A percentile compares a stretch with the other conserved stretches of the same genome.
Evolutionary conservation across 2,113 vertebrate species (phyloP).

Genomic region (Protobothrops flavoviridis): DNA sequence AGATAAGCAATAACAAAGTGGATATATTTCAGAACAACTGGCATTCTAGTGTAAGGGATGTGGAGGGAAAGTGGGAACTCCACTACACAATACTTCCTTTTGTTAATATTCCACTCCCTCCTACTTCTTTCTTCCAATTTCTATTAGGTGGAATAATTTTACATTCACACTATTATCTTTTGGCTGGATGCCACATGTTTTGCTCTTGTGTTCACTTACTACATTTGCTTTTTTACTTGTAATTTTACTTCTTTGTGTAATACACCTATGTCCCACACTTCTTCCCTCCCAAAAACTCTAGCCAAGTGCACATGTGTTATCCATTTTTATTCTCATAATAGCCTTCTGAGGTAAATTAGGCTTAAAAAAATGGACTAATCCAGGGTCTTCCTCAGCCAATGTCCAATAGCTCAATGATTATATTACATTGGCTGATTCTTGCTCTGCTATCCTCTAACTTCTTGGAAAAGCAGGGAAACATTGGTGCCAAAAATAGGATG

Average conservation of each 20-base stretch:
- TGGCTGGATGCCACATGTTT: neutral
- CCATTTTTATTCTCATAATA: neutral
- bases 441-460: neutral
- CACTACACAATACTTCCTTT: neutral
- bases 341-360: neutral
- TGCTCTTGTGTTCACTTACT: neutral
- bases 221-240: neutral
- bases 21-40: conserved; percentile 71
- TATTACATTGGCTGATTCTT: neutral
- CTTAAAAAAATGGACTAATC: neutral
- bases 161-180: neutral
- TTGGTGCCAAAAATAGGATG: neutral
- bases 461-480: neutral
- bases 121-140: neutral
- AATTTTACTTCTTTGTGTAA: neutral
- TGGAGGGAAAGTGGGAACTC: conserved; percentile 61
- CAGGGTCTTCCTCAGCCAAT: neutral
- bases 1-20: conserved; percentile 69
- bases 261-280: neutral
- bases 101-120: neutral
- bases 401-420: neutral
- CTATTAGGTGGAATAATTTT: neutral
- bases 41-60: conserved; percentile 47
- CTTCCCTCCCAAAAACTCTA: neutral
- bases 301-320: neutral